Conservation (phyloP, 2,113 vertebrate genomes). For the Chloroceryle aenea region DNA sequence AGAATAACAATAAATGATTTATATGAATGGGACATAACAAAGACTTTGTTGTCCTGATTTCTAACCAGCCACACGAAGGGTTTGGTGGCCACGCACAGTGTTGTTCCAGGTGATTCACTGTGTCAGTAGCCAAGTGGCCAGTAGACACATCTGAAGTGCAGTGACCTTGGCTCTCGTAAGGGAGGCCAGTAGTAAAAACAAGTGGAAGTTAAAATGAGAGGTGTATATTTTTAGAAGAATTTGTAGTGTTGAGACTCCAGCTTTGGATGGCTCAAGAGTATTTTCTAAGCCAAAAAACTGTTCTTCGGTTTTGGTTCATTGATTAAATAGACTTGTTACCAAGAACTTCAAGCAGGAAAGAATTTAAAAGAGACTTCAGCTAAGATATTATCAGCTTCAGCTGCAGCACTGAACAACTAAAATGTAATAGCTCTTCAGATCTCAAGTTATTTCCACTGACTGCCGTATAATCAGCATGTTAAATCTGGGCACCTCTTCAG, state of each 20-base stretch:
- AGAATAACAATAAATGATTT: background rate
- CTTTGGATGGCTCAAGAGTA: constrained; percentile 21
- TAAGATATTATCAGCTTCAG: constrained; percentile 8
- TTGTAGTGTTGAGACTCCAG: constrained; percentile 4
- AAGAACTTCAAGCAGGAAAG: constrained; percentile 23
- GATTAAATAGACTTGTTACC: constrained; percentile 44
- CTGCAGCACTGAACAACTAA: background rate
- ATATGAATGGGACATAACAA: background rate
- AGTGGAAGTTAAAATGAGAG: constrained; percentile 7
- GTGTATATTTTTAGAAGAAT: constrained; percentile 40
- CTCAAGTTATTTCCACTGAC: constrained; percentile 49
- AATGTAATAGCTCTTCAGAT: background rate
- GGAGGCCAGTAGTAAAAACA: background rate
- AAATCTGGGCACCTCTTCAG: constrained; percentile 61
- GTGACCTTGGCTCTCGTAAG: background rate
- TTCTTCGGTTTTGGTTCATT: background rate
- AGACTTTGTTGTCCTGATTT: background rate
- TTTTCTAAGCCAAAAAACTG: constrained; percentile 49
- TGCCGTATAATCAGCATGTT: constrained; percentile 48
- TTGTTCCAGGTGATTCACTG: background rate
- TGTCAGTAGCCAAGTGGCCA: background rate
- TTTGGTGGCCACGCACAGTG: fast-evolving
- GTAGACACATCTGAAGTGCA: background rate
- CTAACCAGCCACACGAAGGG: fast-evolving
- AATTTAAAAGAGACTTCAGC: background rate